These are phyloP conservation scores for Echinometra lucunter DNA, from an alignment of 53 echinoderm and acorn worm genomes.

Conservation along the genomic window DNA sequence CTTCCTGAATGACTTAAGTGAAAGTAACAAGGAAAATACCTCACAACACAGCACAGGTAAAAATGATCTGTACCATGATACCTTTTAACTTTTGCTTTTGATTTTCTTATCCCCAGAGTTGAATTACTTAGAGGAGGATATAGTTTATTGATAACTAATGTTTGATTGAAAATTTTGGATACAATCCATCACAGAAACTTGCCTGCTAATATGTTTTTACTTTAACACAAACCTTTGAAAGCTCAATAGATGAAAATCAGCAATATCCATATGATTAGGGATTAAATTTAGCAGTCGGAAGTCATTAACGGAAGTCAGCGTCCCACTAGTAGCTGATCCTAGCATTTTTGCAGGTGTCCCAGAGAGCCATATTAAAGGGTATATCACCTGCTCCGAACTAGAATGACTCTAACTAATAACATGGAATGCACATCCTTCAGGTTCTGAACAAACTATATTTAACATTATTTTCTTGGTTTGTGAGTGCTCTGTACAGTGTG, in stretches of 20 bases:
- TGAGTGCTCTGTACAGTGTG: too few relatives aligned
- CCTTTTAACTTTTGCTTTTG: too few relatives aligned
- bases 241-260: background rate
- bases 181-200: background rate
- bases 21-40: too few relatives aligned
- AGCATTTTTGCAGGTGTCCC: background rate
- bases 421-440: too few relatives aligned
- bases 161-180: background rate
- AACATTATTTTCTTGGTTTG: too few relatives aligned
- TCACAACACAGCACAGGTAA: too few relatives aligned
- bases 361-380: background rate
- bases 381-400: background rate
- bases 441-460: too few relatives aligned
- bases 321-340: slow-evolving; percentile 15
- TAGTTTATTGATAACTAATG: background rate
- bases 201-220: background rate
- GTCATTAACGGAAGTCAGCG: slow-evolving; percentile 34
- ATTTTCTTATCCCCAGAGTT: too few relatives aligned
- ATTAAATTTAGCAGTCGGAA: slow-evolving; percentile 49
- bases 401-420: too few relatives aligned
- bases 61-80: too few relatives aligned
- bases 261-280: background rate
- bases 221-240: background rate
- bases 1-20: too few relatives aligned
- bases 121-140: too few relatives aligned